Conservation (phyloP, 2,888 invertebrate species). For the Bembecia ichneumoniformis region DNA sequence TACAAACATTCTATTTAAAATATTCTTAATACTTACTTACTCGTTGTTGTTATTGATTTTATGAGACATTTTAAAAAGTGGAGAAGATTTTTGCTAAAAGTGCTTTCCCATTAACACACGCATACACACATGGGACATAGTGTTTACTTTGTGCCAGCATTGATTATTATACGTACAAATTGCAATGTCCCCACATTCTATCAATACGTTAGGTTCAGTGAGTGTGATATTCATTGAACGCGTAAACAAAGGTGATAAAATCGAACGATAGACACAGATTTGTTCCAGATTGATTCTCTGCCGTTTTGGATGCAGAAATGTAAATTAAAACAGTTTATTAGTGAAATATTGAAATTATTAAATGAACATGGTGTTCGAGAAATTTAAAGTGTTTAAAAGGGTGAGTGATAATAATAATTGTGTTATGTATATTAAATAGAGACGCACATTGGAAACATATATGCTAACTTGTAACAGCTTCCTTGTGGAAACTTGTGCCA, state of each 20-base stretch:
- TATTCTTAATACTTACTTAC: too few relatives aligned
- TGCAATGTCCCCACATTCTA: constrained; percentile 8
- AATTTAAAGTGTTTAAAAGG: constrained; percentile 12
- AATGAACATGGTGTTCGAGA: constrained; percentile 24
- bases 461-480: too few relatives aligned
- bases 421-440: too few relatives aligned
- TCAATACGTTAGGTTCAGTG: not conserved
- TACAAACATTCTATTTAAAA: too few relatives aligned
- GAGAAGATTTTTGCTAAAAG: not conserved
- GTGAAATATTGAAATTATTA: not conserved
- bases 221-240: not conserved
- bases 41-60: too few relatives aligned
- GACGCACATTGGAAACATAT: too few relatives aligned
- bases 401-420: constrained; percentile 17
- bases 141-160: constrained; percentile 14
- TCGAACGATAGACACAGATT: constrained; percentile 28
- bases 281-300: constrained; percentile 21
- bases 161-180: constrained; percentile 26
- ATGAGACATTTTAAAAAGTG: not conserved
- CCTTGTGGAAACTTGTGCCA: too few relatives aligned
- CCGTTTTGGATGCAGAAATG: constrained; percentile 9
- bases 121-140: constrained; percentile 1
- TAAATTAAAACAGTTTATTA: not conserved
- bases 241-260: constrained; percentile 22
- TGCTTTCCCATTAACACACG: not conserved